Percentiles rank a stretch among this genome's conserved stretches.
phyloP scores from a whole-genome alignment of 2,113 vertebrate genomes.

The Pipra filicauda region DNA sequence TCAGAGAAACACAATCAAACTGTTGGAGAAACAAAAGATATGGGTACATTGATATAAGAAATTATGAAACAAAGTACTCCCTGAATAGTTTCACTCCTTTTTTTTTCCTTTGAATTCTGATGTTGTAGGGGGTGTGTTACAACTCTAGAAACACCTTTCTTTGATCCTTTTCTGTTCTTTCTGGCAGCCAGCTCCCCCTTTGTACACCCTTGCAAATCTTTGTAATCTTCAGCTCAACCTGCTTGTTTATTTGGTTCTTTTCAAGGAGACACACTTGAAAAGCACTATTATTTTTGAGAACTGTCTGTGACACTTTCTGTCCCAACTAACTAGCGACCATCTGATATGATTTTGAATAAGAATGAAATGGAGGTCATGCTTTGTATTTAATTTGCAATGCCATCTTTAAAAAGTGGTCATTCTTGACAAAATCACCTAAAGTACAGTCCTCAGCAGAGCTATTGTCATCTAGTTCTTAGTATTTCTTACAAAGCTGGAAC shows the following conservation, averaged over 20 bases:
- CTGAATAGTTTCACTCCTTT: background rate
- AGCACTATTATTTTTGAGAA: background rate
- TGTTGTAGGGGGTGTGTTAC: background rate
- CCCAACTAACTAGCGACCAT: background rate
- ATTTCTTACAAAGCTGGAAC: background rate
- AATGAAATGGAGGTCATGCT: background rate
- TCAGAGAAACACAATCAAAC: constrained; percentile 49
- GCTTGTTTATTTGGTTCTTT: background rate
- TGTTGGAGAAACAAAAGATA: background rate
- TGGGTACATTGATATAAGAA: background rate
- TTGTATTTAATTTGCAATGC: background rate
- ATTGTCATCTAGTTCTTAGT: background rate
- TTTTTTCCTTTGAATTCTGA: background rate
- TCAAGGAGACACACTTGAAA: background rate
- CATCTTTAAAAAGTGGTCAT: background rate
- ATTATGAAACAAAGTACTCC: background rate
- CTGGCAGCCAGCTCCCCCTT: background rate
- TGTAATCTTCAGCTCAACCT: background rate
- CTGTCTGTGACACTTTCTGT: background rate
- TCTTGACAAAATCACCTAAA: background rate
- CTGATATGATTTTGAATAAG: background rate
- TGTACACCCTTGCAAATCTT: background rate
- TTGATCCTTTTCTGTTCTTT: background rate
- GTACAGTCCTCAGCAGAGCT: background rate
- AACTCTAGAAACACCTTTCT: background rate